These are phyloP conservation scores for Tenthredo amoena DNA, from an alignment of 2,888 invertebrate species.

Conservation along the genomic window DNA sequence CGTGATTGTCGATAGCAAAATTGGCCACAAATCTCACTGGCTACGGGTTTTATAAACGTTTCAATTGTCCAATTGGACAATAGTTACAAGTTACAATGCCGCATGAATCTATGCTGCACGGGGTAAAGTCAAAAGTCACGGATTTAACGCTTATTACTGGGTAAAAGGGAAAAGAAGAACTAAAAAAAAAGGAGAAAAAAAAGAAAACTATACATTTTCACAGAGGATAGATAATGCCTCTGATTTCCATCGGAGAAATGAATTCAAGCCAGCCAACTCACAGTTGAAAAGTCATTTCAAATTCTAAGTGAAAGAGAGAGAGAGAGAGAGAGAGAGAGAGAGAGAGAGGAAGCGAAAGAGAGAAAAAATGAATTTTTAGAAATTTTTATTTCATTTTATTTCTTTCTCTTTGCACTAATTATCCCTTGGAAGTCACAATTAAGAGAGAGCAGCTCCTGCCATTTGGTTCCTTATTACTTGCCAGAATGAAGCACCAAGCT, in stretches of 20 bases:
- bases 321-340: neutral
- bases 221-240: slow-evolving; percentile 19
- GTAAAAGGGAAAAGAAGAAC: neutral
- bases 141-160: slow-evolving; percentile 15
- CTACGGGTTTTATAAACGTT: slow-evolving; percentile 31
- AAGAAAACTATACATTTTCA: neutral
- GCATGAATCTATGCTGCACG: neutral
- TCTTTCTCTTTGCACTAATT: slow-evolving; percentile 34
- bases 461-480: slow-evolving; percentile 45
- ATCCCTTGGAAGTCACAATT: slow-evolving; percentile 31
- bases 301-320: neutral
- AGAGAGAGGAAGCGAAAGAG: neutral
- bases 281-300: neutral
- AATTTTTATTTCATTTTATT: slow-evolving; percentile 18
- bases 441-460: slow-evolving; percentile 29
- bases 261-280: neutral
- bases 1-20: slow-evolving; percentile 42
- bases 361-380: no score
- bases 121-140: neutral
- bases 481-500: slow-evolving; percentile 29
- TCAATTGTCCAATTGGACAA: slow-evolving; percentile 3
- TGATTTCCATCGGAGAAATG: slow-evolving; percentile 1
- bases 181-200: neutral
- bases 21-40: slow-evolving; percentile 33
- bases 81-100: neutral